phyloP scores from a whole-genome alignment of 2,888 invertebrate genomes.

The Drosophila antonietae region DNA sequence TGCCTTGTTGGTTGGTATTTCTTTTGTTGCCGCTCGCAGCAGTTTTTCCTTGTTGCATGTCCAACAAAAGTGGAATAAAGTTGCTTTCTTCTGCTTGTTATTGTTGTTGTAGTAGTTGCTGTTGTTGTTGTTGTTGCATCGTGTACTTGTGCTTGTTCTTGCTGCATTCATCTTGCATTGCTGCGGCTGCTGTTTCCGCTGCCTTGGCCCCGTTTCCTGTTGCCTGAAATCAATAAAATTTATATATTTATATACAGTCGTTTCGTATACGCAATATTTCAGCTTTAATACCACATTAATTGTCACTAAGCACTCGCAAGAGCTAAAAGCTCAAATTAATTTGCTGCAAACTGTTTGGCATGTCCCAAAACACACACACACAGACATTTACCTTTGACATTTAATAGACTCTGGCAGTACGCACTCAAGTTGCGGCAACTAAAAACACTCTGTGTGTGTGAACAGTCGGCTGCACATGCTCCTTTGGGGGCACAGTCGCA shows the following conservation, averaged over 20 bases:
- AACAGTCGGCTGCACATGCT: conserved; percentile 24
- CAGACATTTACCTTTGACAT: conserved; percentile 13
- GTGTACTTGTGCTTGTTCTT: conserved; percentile 25
- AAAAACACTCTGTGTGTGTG: conserved; percentile 26
- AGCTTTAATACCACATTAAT: conserved; percentile 48
- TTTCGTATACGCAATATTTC: conserved; percentile 42
- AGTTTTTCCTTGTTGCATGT: conserved; percentile 46
- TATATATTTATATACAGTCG: conserved; percentile 33
- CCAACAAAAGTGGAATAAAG: conserved; percentile 48
- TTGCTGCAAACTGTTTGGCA: conserved; percentile 31
- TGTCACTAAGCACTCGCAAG: conserved; percentile 14
- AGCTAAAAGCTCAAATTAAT: conserved; percentile 33
- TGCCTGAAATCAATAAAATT: conserved; percentile 38
- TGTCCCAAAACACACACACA: conserved; percentile 21
- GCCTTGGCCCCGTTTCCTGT: conserved; percentile 38
- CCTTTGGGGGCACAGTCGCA: conserved; percentile 8
- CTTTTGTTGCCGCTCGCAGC: conserved; percentile 38
- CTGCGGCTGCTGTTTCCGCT: conserved; percentile 36
- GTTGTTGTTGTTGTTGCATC: conserved; percentile 19
- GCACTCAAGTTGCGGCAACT: conserved; percentile 41
- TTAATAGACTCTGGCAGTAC: conserved; percentile 45
- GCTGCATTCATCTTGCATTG: conserved; percentile 28
- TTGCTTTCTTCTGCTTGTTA: conserved; percentile 10
- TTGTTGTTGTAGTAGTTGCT: conserved; percentile 8
- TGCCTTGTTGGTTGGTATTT: conserved; percentile 12